phyloP scores from a whole-genome alignment of 2,113 vertebrate genomes.

The Cichladusa arquata region DNA sequence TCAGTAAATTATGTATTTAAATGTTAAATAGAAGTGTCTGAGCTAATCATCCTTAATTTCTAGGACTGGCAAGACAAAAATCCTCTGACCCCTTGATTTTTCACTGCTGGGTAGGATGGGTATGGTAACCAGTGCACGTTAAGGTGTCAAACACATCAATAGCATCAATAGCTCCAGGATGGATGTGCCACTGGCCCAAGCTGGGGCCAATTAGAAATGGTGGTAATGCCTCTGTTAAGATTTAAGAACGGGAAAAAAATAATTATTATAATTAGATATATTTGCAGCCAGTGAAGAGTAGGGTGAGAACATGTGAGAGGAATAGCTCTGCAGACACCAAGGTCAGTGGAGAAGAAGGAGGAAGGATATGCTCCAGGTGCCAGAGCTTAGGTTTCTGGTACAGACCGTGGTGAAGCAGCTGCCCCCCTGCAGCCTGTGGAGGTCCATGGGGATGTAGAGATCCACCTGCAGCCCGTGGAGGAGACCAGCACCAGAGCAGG shows the following conservation, averaged over 20 bases:
- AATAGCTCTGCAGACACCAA: background rate
- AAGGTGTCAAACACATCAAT: background rate
- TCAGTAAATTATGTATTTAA: background rate
- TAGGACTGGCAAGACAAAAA: background rate
- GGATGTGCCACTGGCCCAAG: background rate
- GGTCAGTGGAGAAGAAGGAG: background rate
- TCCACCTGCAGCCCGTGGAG: background rate
- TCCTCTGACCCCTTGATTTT: background rate
- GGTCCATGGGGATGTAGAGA: background rate
- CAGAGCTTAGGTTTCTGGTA: background rate
- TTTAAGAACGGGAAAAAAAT: background rate
- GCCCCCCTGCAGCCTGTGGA: accelerated
- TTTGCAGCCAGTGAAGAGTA: background rate
- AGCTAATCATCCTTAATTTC: background rate
- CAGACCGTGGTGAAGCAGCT: background rate
- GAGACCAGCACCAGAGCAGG: no score
- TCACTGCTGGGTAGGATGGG: background rate
- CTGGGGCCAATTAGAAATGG: background rate
- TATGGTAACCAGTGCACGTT: background rate
- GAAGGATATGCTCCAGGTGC: background rate
- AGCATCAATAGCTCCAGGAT: background rate
- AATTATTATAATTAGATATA: no score
- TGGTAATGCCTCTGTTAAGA: background rate
- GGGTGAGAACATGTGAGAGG: background rate
- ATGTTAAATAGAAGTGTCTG: background rate